Conservation (phyloP, 2,113 vertebrate species). For the Cryptomyrus ogoouensis region DNA sequence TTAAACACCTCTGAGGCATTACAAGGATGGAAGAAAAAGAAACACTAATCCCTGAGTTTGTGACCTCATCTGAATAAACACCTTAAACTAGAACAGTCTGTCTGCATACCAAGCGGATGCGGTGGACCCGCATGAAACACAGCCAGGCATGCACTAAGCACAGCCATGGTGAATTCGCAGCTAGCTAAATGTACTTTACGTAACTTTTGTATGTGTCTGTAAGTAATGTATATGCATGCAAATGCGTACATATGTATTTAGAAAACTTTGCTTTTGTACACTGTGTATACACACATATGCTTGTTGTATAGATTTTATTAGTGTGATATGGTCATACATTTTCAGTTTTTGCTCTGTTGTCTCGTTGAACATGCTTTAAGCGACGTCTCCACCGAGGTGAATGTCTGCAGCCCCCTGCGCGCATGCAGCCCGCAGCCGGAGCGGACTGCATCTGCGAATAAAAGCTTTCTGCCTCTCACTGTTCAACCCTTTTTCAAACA, state of each 20-base stretch:
- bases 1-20: conserved; percentile 59
- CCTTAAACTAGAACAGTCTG: conserved; percentile 53
- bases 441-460: conserved; percentile 37
- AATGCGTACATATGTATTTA: not conserved
- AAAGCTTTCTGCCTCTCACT: conserved; percentile 47
- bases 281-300: no score
- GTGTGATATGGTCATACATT: not conserved
- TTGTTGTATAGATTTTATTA: not conserved
- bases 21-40: conserved; percentile 54
- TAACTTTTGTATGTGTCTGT: not conserved
- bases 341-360: not conserved
- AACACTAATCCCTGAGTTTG: conserved; percentile 51
- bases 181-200: not conserved
- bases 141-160: not conserved
- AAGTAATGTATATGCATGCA: not conserved
- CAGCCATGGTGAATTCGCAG: not conserved
- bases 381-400: conserved; percentile 43
- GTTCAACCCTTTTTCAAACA: conserved; percentile 53
- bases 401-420: not conserved
- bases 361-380: conserved; percentile 37
- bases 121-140: not conserved
- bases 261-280: not conserved
- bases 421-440: not conserved
- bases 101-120: conserved; percentile 35
- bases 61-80: conserved; percentile 60